phyloP scores from a whole-genome alignment of 2,113 vertebrate species.

The Ursus arctos region DNA sequence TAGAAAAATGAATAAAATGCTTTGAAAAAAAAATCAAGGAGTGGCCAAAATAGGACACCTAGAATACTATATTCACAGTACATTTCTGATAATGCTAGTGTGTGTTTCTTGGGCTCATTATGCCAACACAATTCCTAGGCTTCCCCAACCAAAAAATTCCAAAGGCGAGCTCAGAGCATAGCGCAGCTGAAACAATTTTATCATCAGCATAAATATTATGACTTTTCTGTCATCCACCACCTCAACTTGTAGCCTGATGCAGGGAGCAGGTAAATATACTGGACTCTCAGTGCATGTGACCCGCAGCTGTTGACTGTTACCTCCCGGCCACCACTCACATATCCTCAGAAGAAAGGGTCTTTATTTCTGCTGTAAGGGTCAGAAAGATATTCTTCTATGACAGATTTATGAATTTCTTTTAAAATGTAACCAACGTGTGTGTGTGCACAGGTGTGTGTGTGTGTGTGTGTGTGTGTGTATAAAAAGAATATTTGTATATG shows the following conservation, averaged over 20 bases:
- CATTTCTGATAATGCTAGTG: not conserved
- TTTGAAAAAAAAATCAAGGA: not conserved
- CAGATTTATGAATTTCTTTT: not conserved
- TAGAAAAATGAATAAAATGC: not conserved
- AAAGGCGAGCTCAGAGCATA: not conserved
- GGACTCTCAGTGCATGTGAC: not conserved
- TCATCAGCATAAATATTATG: not conserved
- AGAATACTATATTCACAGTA: not conserved
- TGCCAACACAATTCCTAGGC: not conserved
- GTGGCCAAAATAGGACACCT: not conserved
- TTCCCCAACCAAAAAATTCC: not conserved
- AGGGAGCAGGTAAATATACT: not conserved
- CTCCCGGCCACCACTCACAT: not conserved
- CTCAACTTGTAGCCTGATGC: not conserved
- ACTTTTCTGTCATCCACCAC: not conserved
- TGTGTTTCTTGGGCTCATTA: not conserved
- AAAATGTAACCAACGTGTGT: not conserved
- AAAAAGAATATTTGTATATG: not conserved
- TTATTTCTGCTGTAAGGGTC: not conserved
- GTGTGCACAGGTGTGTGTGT: not conserved
- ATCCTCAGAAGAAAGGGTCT: not conserved
- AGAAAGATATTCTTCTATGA: not conserved
- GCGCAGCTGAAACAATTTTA: not conserved
- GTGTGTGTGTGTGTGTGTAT: not conserved
- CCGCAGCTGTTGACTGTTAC: not conserved